Base-by-base conservation (phyloP, 2,797 vertebrate genomes). In the Cryptoprocta ferox region DNA sequence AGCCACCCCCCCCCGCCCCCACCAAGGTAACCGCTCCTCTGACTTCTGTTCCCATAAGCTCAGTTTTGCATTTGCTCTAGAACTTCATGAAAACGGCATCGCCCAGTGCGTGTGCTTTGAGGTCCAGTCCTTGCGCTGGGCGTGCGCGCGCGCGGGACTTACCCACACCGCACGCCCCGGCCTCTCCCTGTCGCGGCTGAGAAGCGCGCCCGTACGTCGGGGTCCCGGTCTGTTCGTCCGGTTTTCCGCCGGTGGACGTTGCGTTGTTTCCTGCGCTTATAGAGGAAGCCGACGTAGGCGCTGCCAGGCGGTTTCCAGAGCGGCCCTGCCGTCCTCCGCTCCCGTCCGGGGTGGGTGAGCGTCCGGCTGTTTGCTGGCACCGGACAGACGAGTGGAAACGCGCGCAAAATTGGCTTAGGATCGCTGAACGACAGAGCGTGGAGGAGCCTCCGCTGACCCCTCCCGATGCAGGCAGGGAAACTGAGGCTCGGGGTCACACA, bases 81-180 rank as follows among this genome's bases (percentile, higher is more conserved):
- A 79, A 79, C 21, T 32, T 73, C 12, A 0, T 2, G 15, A 6
- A 13, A 12, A 24, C 0, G 5, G 30, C 53, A 2, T 18, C 11
- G 0, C 39, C n/a, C 28, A 0, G 5, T 1, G 30, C 3, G 2
- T 9, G 1, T 19, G 16, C 65, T 30, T 21, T 32, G 1, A 78
- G 6, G 70, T 11, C n/a, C 30, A 4, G 56, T 30, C 82, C 68
- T 70, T 19, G 14, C 2, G 7, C 59, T 66, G 0, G 0, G 35
- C 0, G 8, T 3, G 19, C 13, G 8, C 3, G 19, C 13, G 15
- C 5, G 0, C 5, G 84, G 53, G n/a, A 24, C 39, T 79, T 11
- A 0, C 5, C 30, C 18, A 9, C 0, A 1, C 2, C 0, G 71
- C 15, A 0, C 0, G 59, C 24, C 16, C 32, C 32, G 1, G 0